A percentile compares a stretch with the other conserved stretches of the same genome.
Evolutionary conservation across 2,797 vertebrate genomes (phyloP).

Genomic region (Mormyrus hasselquistii): DNA sequence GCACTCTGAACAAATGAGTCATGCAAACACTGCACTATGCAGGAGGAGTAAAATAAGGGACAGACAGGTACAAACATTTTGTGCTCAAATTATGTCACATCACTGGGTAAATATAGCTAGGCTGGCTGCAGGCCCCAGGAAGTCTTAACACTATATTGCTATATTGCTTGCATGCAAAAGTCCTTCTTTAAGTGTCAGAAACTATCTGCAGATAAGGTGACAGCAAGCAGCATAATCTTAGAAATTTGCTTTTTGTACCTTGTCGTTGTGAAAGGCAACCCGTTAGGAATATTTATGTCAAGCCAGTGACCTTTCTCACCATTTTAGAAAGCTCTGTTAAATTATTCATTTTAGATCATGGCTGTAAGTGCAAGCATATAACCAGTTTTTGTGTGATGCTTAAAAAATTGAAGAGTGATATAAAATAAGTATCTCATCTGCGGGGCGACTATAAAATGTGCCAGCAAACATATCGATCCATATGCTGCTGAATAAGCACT

Average conservation of each 20-base stretch:
- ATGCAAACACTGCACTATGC: not conserved
- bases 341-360: conserved; percentile 8
- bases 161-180: not conserved
- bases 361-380: not conserved
- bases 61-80: not conserved
- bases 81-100: conserved; percentile 13
- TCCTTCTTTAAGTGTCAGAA: conserved; percentile 5
- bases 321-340: not conserved
- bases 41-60: not conserved
- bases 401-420: not conserved
- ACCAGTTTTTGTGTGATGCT: not conserved
- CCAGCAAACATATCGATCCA: not conserved
- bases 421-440: conserved; percentile 4
- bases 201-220: not conserved
- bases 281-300: not conserved
- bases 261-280: not conserved
- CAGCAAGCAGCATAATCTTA: not conserved
- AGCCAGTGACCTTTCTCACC: not conserved
- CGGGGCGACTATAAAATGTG: not conserved
- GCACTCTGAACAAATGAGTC: not conserved
- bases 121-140: not conserved
- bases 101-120: not conserved
- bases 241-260: not conserved
- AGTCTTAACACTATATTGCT: not conserved
- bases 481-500: not conserved